Evolutionary conservation across 2,888 invertebrate species (phyloP), one percentile per base, ranked within the genome.

Genomic region (Bembecia ichneumoniformis): DNA sequence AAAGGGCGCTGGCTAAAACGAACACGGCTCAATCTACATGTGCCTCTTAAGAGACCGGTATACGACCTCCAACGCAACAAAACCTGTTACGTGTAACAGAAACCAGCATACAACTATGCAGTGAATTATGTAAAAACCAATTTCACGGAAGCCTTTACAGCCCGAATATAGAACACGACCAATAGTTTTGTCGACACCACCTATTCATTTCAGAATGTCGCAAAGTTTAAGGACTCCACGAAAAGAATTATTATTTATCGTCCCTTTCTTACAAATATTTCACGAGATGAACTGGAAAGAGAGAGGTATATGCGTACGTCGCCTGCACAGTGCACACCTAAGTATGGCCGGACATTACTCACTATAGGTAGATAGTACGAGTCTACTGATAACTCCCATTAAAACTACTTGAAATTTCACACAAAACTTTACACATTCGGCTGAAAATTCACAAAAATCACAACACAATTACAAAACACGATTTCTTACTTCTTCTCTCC

Each of bases 401-500:
- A 61, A 64, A 63, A 64, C 59, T 57, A 60, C 58, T 57, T 64
- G 61, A 60, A 66, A 57, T 61, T 58, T 61, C 59, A 71, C 77
- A 76, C 73, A 62, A 60, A 57, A 62, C 63, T 52, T 56, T 56
- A 56, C 74, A 77, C 71, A 64, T 60, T 63, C 48, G 60, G 68
- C 62, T 58, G 54, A 56, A 53, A 60, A 61, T 62, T 60, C 73
- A 80, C 80, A 71, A 51, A 66, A 60, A 68, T 74, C 82, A 80
- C 62, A 66, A 56, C 80, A 84, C 81, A 68, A 62, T 67, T 64
- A 69, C 58, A 70, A 70, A 71, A 66, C 78, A 84, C 14, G 15
- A 15, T 44, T 74, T 87, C 96, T 95, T 94, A 98, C 98, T 96
- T 97, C 97, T 92, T 98, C 97, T 82, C 97, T 93, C 84, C 97